Conservation (phyloP, 2,797 vertebrate species). For the Parambassis ranga region DNA sequence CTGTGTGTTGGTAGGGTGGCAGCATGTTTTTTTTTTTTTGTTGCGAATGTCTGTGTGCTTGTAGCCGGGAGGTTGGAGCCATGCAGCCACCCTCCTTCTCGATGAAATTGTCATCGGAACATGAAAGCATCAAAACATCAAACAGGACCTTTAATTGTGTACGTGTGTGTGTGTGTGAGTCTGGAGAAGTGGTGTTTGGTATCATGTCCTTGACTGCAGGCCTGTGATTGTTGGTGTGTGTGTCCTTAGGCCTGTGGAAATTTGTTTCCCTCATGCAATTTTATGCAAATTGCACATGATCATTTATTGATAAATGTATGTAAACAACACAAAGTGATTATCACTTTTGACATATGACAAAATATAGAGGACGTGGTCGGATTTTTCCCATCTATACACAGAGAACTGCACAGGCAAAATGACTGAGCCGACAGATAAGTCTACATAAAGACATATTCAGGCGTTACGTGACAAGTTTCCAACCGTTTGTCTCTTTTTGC, state of each 20-base stretch:
- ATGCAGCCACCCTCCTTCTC: constrained; percentile 31
- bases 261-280: constrained; percentile 4
- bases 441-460: background rate
- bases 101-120: constrained; percentile 71
- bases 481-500: constrained; percentile 11
- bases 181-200: constrained; percentile 21
- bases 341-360: no score
- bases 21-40: constrained; percentile 24
- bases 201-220: constrained; percentile 21
- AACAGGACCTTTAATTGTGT: constrained; percentile 69
- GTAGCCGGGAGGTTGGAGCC: constrained; percentile 49
- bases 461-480: constrained; percentile 18
- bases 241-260: constrained; percentile 14
- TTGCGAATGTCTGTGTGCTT: constrained; percentile 11
- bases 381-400: background rate
- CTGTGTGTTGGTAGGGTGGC: constrained; percentile 19
- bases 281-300: background rate
- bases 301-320: no score
- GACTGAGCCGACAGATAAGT: background rate
- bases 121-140: constrained; percentile 74
- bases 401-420: background rate
- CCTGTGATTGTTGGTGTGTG: constrained; percentile 13
- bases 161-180: constrained; percentile 25
- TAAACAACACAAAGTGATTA: no score
- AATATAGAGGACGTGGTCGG: background rate